phyloP scores from a whole-genome alignment of 2,888 invertebrate species.

The Gisinianus flammeolus region DNA sequence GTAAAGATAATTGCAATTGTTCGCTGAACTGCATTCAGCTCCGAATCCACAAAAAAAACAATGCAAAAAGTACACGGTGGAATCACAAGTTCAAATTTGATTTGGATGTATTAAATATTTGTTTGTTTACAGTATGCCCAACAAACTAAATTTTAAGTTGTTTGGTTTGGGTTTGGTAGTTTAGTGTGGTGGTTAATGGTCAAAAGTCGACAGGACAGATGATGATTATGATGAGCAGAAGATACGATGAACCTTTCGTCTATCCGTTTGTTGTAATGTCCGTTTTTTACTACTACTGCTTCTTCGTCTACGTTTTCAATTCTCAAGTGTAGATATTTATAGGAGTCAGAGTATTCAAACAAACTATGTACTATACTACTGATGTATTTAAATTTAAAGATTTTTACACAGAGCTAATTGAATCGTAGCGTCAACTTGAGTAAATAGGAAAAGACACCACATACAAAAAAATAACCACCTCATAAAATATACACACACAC shows the following conservation, averaged over 20 bases:
- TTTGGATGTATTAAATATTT: no score
- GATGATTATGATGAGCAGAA: neutral
- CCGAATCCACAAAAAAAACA: no score
- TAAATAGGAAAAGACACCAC: neutral
- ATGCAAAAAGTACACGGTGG: neutral
- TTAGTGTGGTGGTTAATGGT: neutral
- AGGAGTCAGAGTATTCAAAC: neutral
- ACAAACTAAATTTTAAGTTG: no score
- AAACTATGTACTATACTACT: neutral
- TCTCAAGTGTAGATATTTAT: no score
- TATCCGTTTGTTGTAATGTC: neutral
- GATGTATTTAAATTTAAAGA: neutral
- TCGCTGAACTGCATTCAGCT: constrained; percentile 5
- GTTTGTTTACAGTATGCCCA: no score
- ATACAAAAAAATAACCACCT: no score
- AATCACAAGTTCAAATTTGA: no score
- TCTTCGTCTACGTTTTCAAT: no score
- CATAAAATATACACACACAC: no score
- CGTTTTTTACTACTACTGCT: neutral
- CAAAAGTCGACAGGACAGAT: neutral
- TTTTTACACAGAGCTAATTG: neutral
- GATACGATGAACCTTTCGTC: neutral
- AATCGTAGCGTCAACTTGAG: neutral
- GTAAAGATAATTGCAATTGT: neutral
- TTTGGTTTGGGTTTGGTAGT: no score